Conservation (phyloP, 1,140 invertebrate genomes). For the Thereuonema tuberculata region DNA sequence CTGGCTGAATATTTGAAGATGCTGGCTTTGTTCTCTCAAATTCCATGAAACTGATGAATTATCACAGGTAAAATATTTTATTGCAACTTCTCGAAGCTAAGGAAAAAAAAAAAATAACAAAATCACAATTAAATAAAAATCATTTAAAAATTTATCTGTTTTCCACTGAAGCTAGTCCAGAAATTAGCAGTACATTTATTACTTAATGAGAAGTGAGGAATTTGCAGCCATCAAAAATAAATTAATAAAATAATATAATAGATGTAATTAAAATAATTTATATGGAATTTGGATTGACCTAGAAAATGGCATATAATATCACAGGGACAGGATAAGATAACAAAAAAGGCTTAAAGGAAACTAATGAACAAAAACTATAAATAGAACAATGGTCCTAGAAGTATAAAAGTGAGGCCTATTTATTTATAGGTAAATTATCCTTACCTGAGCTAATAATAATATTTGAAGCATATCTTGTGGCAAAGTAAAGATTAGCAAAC, state of each 20-base stretch:
- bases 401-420: too few species aligned
- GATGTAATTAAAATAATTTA: background rate
- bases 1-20: background rate
- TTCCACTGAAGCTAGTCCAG: background rate
- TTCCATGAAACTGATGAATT: conserved; percentile 12
- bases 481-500: too few species aligned
- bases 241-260: background rate
- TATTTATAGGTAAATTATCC: too few species aligned
- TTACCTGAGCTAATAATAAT: too few species aligned
- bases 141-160: background rate
- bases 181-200: background rate
- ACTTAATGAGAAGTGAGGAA: background rate
- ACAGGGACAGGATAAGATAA: too few species aligned
- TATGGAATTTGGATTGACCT: too few species aligned
- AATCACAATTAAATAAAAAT: background rate
- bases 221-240: background rate
- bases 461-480: too few species aligned
- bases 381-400: too few species aligned
- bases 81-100: conserved; percentile 31
- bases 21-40: background rate
- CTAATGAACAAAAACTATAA: too few species aligned
- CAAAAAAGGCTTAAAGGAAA: too few species aligned
- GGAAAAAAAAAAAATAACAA: too few species aligned
- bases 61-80: conserved; percentile 28
- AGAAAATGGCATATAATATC: too few species aligned